These are phyloP conservation scores for Camelus dromedarius DNA, from an alignment of 2,113 vertebrate genomes.

Conservation along the genomic window DNA sequence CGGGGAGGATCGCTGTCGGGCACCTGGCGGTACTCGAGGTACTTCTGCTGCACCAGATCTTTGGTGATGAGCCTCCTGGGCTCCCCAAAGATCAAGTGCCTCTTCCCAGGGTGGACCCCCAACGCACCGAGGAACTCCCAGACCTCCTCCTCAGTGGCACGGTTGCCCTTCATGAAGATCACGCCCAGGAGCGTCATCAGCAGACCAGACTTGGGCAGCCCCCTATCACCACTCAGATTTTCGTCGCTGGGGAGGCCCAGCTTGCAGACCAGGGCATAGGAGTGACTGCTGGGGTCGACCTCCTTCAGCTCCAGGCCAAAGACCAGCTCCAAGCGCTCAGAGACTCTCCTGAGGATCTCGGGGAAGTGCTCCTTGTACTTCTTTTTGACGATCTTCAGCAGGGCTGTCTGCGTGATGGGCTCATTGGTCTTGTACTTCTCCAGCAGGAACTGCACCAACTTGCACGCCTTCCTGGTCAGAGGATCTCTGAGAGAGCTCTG, in stretches of 20 bases:
- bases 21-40: no score
- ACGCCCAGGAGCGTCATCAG: neutral
- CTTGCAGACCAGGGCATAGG: neutral
- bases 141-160: neutral
- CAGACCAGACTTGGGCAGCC: neutral
- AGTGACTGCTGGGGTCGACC: rapidly evolving
- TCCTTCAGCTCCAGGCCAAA: neutral
- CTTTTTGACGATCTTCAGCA: neutral
- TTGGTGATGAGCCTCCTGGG: no score
- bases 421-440: neutral
- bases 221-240: neutral
- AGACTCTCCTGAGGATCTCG: neutral
- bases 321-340: neutral
- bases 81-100: no score
- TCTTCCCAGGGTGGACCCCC: no score
- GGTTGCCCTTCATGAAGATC: neutral
- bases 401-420: neutral
- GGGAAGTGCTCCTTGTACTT: neutral
- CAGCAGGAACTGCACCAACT: neutral
- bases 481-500: rapidly evolving
- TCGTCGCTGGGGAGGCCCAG: neutral
- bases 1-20: no score
- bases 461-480: neutral
- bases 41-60: no score
- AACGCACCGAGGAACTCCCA: neutral